These are phyloP conservation scores for Lasioglossum calceatum DNA, from an alignment of 2,888 invertebrate species.

Conservation along the genomic window DNA sequence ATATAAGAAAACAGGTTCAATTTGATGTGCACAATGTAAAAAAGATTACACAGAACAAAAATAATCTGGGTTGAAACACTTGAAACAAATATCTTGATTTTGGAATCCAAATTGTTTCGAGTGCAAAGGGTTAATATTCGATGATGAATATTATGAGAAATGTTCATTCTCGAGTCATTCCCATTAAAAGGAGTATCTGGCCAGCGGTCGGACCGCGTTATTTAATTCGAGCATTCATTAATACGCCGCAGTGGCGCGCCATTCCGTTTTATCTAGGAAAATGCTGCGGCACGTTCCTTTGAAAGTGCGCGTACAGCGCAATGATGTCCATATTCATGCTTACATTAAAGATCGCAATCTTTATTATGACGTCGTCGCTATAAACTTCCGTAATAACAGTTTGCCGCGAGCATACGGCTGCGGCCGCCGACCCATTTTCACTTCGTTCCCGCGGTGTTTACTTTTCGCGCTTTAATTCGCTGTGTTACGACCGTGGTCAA, in stretches of 20 bases:
- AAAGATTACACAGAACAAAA: no score
- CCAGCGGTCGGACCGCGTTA: neutral
- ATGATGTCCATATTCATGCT: conserved; percentile 59
- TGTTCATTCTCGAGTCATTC: neutral
- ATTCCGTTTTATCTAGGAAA: conserved; percentile 40
- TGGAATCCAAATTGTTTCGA: no score
- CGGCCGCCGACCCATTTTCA: conserved; percentile 52
- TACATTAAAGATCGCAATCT: conserved; percentile 60
- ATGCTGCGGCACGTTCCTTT: conserved; percentile 42
- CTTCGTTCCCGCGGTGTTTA: conserved; percentile 44
- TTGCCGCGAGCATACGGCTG: conserved; percentile 26
- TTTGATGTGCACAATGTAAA: no score
- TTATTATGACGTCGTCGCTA: conserved; percentile 44
- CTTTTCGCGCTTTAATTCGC: conserved; percentile 50
- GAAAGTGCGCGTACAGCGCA: conserved; percentile 24
- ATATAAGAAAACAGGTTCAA: no score
- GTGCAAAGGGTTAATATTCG: neutral
- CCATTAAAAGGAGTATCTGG: neutral
- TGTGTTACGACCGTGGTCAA: conserved; percentile 29
- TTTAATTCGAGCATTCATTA: conserved; percentile 33
- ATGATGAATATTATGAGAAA: neutral
- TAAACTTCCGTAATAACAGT: conserved; percentile 57
- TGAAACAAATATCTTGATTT: no score
- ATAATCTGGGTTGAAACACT: no score
- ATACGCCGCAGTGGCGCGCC: conserved; percentile 7